Evolutionary conservation across 2,113 vertebrate species (phyloP).

Genomic region (Orcinus orca): DNA sequence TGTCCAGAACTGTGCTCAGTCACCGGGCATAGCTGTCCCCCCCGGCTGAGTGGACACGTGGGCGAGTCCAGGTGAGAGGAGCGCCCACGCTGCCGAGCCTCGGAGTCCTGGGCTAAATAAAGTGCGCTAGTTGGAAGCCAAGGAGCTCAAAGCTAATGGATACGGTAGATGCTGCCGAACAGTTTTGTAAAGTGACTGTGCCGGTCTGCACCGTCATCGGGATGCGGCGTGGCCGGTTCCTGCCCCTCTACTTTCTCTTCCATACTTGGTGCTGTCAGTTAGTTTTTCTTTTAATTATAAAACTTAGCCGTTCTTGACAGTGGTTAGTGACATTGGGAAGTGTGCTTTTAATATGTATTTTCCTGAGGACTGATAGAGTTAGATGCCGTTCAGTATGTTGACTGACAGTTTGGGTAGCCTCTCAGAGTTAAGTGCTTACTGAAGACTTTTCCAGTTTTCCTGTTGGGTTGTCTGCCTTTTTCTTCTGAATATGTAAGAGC

Average conservation of each 20-base stretch:
- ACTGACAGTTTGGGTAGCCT: not conserved
- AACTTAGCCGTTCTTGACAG: not conserved
- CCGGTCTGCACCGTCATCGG: accelerated
- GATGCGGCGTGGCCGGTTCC: not conserved
- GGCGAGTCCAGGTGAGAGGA: not conserved
- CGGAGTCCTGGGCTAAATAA: not conserved
- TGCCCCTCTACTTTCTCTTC: not conserved
- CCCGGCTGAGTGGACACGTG: not conserved
- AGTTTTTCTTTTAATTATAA: not conserved
- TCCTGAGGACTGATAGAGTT: not conserved
- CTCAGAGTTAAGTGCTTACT: not conserved
- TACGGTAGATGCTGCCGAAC: not conserved
- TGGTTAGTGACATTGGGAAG: not conserved
- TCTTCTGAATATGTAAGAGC: not conserved
- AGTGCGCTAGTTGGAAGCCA: not conserved
- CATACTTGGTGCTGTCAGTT: not conserved
- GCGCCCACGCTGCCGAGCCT: not conserved
- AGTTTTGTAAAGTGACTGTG: not conserved
- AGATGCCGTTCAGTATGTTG: not conserved
- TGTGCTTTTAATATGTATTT: not conserved
- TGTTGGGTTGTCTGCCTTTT: not conserved
- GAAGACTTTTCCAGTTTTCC: not conserved
- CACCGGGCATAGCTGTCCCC: accelerated
- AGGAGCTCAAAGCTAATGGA: not conserved
- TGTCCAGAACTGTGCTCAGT: not conserved